Percentiles rank a stretch among this genome's conserved stretches.
phyloP scores from a whole-genome alignment of 2,888 invertebrate species.

The Rosalia funebris region DNA sequence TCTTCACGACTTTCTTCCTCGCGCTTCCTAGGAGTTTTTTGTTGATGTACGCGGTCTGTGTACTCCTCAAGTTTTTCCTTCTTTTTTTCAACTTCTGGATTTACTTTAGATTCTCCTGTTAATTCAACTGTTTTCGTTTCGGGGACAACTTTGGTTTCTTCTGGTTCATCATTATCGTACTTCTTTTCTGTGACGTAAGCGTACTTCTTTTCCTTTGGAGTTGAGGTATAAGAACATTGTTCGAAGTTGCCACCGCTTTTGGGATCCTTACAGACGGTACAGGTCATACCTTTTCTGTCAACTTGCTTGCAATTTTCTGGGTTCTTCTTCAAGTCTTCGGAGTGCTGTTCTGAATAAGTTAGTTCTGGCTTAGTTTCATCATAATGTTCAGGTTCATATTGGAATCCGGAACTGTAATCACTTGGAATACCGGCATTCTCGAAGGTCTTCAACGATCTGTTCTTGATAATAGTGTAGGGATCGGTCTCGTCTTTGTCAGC shows the following conservation, averaged over 20 bases:
- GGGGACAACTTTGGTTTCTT: slow-evolving; percentile 56
- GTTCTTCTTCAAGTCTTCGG: slow-evolving; percentile 69
- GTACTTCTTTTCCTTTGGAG: slow-evolving; percentile 77
- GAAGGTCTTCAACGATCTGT: slow-evolving; percentile 60
- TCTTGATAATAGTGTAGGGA: slow-evolving; percentile 68
- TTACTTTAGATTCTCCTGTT: slow-evolving; percentile 56
- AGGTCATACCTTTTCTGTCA: slow-evolving; percentile 73
- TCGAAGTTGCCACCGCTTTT: slow-evolving; percentile 81
- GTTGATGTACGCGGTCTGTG: slow-evolving; percentile 32
- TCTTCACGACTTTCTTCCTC: slow-evolving; percentile 45
- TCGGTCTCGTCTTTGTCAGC: slow-evolving; percentile 53
- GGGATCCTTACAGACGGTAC: slow-evolving; percentile 78
- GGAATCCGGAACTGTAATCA: slow-evolving; percentile 62
- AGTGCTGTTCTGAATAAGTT: slow-evolving; percentile 71
- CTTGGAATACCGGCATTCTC: slow-evolving; percentile 68
- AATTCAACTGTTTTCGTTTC: slow-evolving; percentile 19
- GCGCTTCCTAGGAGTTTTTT: slow-evolving; percentile 36
- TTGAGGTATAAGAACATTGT: slow-evolving; percentile 81
- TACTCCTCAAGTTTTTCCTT: slow-evolving; percentile 40
- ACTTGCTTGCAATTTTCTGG: slow-evolving; percentile 74
- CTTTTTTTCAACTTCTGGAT: slow-evolving; percentile 35
- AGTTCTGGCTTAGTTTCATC: slow-evolving; percentile 34
- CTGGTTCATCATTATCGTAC: slow-evolving; percentile 69
- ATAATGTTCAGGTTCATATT: slow-evolving; percentile 41
- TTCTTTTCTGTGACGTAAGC: slow-evolving; percentile 74